phyloP scores from a whole-genome alignment of 2,888 invertebrate genomes.

The Lycocerus yunnanus region DNA sequence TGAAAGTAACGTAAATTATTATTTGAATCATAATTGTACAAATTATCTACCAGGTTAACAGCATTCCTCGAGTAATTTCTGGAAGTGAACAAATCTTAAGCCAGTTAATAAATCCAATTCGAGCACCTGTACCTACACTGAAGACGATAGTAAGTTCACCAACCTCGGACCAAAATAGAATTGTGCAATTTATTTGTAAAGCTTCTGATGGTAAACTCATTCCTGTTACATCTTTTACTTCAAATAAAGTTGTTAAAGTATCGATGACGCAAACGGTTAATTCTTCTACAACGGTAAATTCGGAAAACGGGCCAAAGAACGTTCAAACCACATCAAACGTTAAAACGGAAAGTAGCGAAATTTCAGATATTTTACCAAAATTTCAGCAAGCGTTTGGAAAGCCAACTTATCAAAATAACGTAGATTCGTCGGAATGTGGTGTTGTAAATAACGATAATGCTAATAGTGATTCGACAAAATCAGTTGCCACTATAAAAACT shows the following conservation, averaged over 20 bases:
- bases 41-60: conserved; percentile 33
- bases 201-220: conserved; percentile 64
- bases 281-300: conserved; percentile 45
- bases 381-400: conserved; percentile 82
- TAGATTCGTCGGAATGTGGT: conserved; percentile 30
- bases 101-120: conserved; percentile 36
- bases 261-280: conserved; percentile 46
- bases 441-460: conserved; percentile 6
- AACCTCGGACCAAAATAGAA: conserved; percentile 47
- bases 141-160: conserved; percentile 39
- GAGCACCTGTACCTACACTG: conserved; percentile 37
- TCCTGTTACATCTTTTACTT: conserved; percentile 61
- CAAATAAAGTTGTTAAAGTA: conserved; percentile 59
- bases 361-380: conserved; percentile 65
- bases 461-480: conserved; percentile 5
- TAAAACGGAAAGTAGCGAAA: conserved; percentile 46
- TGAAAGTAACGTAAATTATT: background rate
- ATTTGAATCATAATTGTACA: background rate
- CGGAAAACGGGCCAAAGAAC: conserved; percentile 63
- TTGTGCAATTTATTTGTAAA: conserved; percentile 67
- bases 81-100: conserved; percentile 37
- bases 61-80: conserved; percentile 30
- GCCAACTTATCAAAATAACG: conserved; percentile 62
- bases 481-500: conserved; percentile 27
- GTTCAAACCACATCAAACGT: conserved; percentile 53